Conservation (phyloP, 2,113 vertebrate genomes). For the Chaetura pelagica region DNA sequence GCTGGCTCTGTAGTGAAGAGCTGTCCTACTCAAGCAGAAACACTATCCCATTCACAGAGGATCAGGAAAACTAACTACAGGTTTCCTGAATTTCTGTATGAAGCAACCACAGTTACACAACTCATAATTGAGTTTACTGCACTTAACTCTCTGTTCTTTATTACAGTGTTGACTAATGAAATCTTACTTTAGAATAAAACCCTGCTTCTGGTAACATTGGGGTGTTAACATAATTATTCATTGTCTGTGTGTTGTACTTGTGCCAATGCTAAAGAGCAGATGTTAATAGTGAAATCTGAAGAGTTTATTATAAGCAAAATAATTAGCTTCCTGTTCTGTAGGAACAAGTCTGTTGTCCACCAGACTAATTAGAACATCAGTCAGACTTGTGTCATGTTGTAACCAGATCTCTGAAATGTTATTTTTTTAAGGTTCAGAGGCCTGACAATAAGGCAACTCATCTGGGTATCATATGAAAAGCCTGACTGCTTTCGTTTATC, state of each 20-base stretch:
- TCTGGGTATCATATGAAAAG: not conserved
- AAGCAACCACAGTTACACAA: conserved; percentile 40
- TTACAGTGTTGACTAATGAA: conserved; percentile 39
- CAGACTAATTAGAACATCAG: conserved; percentile 37
- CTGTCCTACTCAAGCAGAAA: not conserved
- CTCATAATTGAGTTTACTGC: conserved; percentile 12
- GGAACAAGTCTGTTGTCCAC: conserved; percentile 40
- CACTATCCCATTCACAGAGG: not conserved
- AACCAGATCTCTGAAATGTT: conserved; percentile 28
- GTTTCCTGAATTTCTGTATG: not conserved
- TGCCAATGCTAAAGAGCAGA: conserved; percentile 41
- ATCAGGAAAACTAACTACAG: not conserved
- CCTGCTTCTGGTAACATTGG: not conserved
- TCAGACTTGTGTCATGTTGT: conserved; percentile 3
- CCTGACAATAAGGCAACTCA: not conserved
- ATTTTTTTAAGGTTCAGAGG: not conserved
- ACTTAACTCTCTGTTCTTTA: conserved; percentile 20
- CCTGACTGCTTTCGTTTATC: not conserved
- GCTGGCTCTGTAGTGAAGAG: not conserved
- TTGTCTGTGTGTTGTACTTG: conserved; percentile 2
- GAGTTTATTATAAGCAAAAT: conserved; percentile 38
- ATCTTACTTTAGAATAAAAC: conserved; percentile 26
- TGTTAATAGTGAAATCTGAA: conserved; percentile 34
- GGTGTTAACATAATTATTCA: conserved; percentile 32
- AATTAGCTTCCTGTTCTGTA: conserved; percentile 60